A percentile compares a stretch with the other conserved stretches of the same genome.
phyloP scores from a whole-genome alignment of 2,113 vertebrate species.

The Abramis brama region DNA sequence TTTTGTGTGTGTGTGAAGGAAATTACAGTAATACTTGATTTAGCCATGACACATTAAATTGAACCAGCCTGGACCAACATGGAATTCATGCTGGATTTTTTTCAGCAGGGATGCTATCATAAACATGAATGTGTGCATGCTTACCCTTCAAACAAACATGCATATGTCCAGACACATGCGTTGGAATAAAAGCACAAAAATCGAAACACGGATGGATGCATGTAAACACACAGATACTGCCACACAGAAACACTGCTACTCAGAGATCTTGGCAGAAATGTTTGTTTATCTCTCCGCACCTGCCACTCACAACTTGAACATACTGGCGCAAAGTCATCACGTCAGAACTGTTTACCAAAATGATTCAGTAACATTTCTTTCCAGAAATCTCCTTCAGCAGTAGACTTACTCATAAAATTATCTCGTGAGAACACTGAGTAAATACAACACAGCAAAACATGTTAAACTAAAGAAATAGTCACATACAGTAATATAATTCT shows the following conservation, averaged over 20 bases:
- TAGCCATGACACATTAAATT: too few species aligned
- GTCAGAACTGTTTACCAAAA: conserved; percentile 16
- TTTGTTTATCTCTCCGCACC: conserved; percentile 14
- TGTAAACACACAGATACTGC: conserved; percentile 32
- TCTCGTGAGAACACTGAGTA: not conserved
- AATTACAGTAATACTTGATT: too few species aligned
- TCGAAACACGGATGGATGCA: conserved; percentile 10
- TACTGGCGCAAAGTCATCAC: conserved; percentile 5
- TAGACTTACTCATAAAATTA: not conserved
- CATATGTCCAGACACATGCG: conserved; percentile 13
- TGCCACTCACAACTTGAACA: conserved; percentile 2
- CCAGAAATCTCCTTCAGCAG: not conserved
- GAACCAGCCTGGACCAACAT: too few species aligned
- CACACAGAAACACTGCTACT: conserved; percentile 19
- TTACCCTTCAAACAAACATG: not conserved
- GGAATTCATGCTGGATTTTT: too few species aligned
- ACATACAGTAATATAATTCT: too few species aligned
- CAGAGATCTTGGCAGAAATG: conserved; percentile 16
- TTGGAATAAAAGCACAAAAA: not conserved
- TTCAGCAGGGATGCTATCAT: not conserved
- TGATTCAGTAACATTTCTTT: not conserved
- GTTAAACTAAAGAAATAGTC: too few species aligned
- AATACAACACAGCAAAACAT: not conserved
- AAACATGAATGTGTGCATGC: not conserved
- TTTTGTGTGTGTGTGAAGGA: too few species aligned